Base-by-base conservation (phyloP, 2,113 vertebrate species). In the Hippopotamus amphibius region DNA sequence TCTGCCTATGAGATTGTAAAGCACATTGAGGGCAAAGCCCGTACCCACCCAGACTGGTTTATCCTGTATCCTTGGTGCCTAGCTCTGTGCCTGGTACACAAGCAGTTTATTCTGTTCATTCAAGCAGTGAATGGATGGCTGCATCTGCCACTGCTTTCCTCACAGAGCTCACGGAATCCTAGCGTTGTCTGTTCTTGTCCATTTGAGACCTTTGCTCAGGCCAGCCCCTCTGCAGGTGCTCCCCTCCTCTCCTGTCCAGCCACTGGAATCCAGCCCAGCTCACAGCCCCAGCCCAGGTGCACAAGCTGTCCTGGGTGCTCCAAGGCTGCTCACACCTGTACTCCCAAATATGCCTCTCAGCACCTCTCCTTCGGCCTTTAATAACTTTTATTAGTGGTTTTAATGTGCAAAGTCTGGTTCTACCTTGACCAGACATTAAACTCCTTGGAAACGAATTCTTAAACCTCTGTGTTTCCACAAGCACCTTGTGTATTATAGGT, bases 101-200 rank as follows among this genome's bases (percentile, higher is more conserved):
- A 53, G 48, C 48, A 33, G 74, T 13, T 13, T 19, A 33, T 53
- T 77, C 74, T 84, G 65, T 50, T 1, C 7, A 43, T n/a, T n/a
- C 46, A 55, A 37, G 26, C 48, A 21, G 41, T 2, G 74, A 69
- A n/a, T 8, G 6, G 30, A 80, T 2, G 17, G 28, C 15, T 3
- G 2, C 2, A 0, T 6, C 53, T 33, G 24, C 55, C 0, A 4
- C 50, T 41, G 0, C 50, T 28, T 16, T 30, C 61, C 48, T n/a
- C 30, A 0, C 0, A 1, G 30, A 30, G 17, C 48, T n/a, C 30
- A 0, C 0, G 1, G 30, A 30, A 22, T 14, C 72, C 15, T 0
- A 11, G 12, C 66, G 0, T 15, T 71, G n/a, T 16, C 63, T 24
- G 8, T 37, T 14, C 55, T 43, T 19, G 48, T 6, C 8, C 28